Base-by-base conservation (phyloP, 2,888 invertebrate species). In the Nemoura dubitans region DNA sequence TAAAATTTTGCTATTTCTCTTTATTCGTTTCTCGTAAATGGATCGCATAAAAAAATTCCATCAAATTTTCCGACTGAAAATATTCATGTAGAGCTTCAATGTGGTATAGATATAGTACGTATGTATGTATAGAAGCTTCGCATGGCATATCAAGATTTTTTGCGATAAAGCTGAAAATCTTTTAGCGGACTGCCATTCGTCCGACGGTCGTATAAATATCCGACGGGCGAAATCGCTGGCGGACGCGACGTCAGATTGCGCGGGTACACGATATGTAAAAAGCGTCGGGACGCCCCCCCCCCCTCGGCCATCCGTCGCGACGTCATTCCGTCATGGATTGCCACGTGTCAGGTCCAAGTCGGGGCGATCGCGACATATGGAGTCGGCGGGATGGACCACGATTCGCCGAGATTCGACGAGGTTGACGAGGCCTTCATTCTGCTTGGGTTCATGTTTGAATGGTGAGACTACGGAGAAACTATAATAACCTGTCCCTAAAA, bases 1-100 rank as follows among this genome's bases (percentile, higher is more conserved):
- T 81, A 81, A 81, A 81, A 81, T 81, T 81, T 81, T 14, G 81
- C 28, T n/a, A 27, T n/a, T 36, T n/a, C 81, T 28, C 78, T 26
- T 78, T 27, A 28, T 78, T 27, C 78, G 78, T 78, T 27, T 78
- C n/a, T 81, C 81, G 81, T 81, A 81, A 81, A 81, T 81, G 81
- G n/a, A 59, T 59, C 59, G 59, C 59, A 59, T 59, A 59, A 59
- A 59, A 59, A 59, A 59, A 59, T 59, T 59, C 59, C 59, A 59
- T 59, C 59, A 59, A 59, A 59, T 59, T 59, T 59, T 59, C 59
- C 59, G 21, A 59, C 59, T 59, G 59, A 59, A 59, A 59, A 59
- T 59, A 59, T 59, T 59, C 59, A 59, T 59, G 14, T 59, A 59
- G 14, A 59, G 59, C 10, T 59, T 1, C 16, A 21, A 59, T 36